Percentiles rank a stretch among this genome's conserved stretches.
phyloP scores from a whole-genome alignment of 2,888 invertebrate genomes.

The Diplazon laetatorius region DNA sequence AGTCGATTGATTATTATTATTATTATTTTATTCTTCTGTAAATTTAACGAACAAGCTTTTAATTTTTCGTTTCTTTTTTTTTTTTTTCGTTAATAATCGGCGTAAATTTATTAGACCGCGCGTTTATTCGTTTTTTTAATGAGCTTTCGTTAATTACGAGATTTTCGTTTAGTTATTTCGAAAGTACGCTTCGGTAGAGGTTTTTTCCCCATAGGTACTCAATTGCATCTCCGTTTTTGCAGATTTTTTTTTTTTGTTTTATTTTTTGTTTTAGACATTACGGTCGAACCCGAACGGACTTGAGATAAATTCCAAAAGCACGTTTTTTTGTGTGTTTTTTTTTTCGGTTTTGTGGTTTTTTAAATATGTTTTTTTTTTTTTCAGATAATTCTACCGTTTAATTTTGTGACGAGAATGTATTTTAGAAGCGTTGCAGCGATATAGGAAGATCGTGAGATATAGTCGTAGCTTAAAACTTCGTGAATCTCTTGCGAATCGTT shows the following conservation, averaged over 20 bases:
- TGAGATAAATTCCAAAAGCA: conserved; percentile 12
- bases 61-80: no score
- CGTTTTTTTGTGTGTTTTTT: background rate
- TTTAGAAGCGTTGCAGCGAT: background rate
- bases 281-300: conserved; percentile 2
- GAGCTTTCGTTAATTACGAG: conserved; percentile 16
- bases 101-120: conserved; percentile 41
- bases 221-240: background rate
- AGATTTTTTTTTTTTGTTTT: background rate
- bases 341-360: no score
- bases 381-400: background rate
- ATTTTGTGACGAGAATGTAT: conserved; percentile 5
- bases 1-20: no score
- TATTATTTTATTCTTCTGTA: conserved; percentile 1
- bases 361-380: conserved; percentile 4
- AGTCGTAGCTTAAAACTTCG: background rate
- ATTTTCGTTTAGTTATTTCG: conserved; percentile 1
- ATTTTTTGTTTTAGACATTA: conserved; percentile 6
- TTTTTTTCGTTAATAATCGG: conserved; percentile 36
- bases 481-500: conserved; percentile 11
- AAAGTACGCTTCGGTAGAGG: conserved; percentile 5
- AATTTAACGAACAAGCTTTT: conserved; percentile 32
- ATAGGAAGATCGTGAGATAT: conserved; percentile 5
- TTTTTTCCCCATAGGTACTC: background rate
- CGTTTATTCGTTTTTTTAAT: conserved; percentile 25